Conservation (phyloP, 2,888 invertebrate species). For the Ceriagrion tenellum region DNA sequence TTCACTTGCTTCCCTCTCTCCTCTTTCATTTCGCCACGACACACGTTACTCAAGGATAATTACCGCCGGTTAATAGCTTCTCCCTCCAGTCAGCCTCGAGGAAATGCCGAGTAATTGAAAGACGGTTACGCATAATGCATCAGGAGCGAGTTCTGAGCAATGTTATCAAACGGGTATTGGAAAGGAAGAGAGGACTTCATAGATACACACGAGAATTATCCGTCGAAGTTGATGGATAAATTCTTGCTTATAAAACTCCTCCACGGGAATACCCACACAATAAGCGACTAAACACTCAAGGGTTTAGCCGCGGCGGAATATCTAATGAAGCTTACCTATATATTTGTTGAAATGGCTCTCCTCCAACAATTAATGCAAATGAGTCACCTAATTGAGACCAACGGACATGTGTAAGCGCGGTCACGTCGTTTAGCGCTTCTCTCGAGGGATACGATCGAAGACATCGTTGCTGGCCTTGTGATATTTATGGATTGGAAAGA, state of each 20-base stretch:
- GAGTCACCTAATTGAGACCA: too few species aligned
- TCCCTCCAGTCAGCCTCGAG: not conserved
- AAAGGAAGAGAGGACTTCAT: not conserved
- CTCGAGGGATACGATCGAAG: too few species aligned
- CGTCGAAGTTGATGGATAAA: not conserved
- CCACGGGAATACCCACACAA: not conserved
- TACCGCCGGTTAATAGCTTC: not conserved
- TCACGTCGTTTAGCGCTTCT: too few species aligned
- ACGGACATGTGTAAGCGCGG: too few species aligned
- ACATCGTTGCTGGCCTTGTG: too few species aligned
- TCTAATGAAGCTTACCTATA: not conserved
- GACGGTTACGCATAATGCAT: not conserved
- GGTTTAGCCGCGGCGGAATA: not conserved
- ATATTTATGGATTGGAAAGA: too few species aligned
- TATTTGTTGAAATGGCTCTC: not conserved
- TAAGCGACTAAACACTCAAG: not conserved
- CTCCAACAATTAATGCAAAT: not conserved
- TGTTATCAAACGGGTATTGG: not conserved
- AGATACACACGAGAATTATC: not conserved
- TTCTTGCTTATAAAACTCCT: not conserved
- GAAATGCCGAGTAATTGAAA: not conserved
- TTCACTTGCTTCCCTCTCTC: not conserved
- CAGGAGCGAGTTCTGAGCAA: not conserved
- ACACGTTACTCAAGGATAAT: not conserved
- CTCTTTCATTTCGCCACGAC: not conserved